Percentiles rank a stretch among this genome's conserved stretches.
These are phyloP conservation scores for Saguinus midas DNA, from an alignment of 2,113 vertebrate genomes.

Conservation along the genomic window DNA sequence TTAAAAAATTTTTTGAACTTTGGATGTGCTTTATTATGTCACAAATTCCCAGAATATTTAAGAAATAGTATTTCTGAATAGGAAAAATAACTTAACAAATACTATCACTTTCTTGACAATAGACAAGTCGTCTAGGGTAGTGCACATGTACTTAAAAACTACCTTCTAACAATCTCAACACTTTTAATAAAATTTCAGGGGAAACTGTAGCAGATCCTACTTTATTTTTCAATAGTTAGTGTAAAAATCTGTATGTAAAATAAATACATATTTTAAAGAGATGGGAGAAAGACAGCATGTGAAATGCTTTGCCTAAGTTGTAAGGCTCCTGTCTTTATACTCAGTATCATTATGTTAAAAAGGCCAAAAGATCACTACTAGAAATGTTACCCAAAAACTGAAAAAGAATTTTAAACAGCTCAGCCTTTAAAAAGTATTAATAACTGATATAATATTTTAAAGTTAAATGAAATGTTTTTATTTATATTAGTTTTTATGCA, in stretches of 20 bases:
- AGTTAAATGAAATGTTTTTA: slow-evolving; percentile 30
- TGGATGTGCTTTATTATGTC: slow-evolving; percentile 47
- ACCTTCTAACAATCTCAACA: no score
- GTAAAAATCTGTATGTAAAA: not conserved
- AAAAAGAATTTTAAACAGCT: not conserved
- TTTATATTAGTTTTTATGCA: not conserved
- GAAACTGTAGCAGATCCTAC: not conserved
- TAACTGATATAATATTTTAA: not conserved
- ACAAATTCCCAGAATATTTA: slow-evolving; percentile 25
- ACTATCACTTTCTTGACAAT: not conserved
- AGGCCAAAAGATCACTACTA: not conserved
- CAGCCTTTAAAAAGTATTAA: slow-evolving; percentile 26
- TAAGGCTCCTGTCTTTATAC: not conserved
- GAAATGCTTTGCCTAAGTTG: not conserved
- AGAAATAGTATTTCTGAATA: slow-evolving; percentile 3
- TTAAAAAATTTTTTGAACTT: not conserved
- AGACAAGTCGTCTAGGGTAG: no score
- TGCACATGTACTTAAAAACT: no score
- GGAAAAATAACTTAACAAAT: slow-evolving; percentile 44
- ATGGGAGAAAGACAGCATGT: not conserved
- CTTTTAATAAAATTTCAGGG: not conserved
- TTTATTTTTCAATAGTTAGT: slow-evolving; percentile 1
- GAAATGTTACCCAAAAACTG: not conserved
- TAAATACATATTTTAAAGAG: not conserved
- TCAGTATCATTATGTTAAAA: not conserved